phyloP scores from a whole-genome alignment of 2,113 vertebrate species.

The Sminthopsis crassicaudata region DNA sequence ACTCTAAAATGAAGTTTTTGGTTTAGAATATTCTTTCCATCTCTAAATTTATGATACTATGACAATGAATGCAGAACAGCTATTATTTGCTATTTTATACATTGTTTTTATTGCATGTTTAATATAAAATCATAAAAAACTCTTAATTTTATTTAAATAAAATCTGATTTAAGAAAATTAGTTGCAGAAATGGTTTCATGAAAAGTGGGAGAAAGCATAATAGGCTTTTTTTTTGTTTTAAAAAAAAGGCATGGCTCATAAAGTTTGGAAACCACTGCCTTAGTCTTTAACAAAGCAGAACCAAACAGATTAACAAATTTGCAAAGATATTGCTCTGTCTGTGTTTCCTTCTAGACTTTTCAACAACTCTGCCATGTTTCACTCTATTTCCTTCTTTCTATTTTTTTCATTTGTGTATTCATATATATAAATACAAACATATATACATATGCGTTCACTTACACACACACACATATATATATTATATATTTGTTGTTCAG shows the following conservation, averaged over 20 bases:
- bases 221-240: background rate
- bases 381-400: background rate
- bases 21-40: background rate
- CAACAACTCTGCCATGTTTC: background rate
- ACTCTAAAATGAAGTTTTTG: background rate
- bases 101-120: background rate
- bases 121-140: background rate
- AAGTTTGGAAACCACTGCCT: background rate
- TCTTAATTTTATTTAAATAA: background rate
- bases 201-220: background rate
- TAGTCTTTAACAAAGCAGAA: background rate
- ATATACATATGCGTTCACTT: too few relatives aligned
- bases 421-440: too few relatives aligned
- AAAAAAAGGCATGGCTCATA: background rate
- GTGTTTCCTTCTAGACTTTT: background rate
- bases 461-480: too few relatives aligned
- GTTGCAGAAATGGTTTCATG: background rate
- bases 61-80: background rate
- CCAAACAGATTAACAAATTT: background rate
- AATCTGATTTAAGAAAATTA: background rate
- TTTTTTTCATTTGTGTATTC: background rate
- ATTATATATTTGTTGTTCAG: background rate
- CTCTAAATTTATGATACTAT: background rate
- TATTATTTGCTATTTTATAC: background rate
- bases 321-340: background rate